Conservation (phyloP, 2,888 invertebrate species). For the Dioctria rufipes region DNA sequence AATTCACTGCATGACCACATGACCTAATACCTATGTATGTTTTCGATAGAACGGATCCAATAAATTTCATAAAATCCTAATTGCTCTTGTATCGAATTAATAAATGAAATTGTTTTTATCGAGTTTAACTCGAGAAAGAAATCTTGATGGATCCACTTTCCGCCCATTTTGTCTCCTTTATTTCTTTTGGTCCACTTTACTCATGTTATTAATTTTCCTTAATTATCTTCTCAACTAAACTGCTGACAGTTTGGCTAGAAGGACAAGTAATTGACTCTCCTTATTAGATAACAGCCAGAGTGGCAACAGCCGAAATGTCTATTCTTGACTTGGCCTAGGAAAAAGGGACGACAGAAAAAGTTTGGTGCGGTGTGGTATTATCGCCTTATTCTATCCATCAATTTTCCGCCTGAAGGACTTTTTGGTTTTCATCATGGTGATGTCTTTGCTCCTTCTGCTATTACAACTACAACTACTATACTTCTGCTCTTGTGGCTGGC, state of each 20-base stretch:
- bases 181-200: conserved; percentile 23
- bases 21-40: too few relatives aligned
- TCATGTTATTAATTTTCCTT: conserved; percentile 53
- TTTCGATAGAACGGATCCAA: too few relatives aligned
- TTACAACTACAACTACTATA: too few relatives aligned
- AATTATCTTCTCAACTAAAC: conserved; percentile 48
- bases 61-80: background rate
- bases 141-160: conserved; percentile 41
- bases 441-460: background rate
- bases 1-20: too few relatives aligned
- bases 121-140: conserved; percentile 5
- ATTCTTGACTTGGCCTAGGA: background rate
- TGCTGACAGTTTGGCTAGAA: conserved; percentile 40
- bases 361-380: conserved; percentile 19
- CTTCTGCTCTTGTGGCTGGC: too few relatives aligned
- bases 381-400: conserved; percentile 53
- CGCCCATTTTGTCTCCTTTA: conserved; percentile 36
- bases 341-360: background rate
- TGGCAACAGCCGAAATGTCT: conserved; percentile 36
- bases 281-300: conserved; percentile 23
- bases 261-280: conserved; percentile 51
- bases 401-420: conserved; percentile 52
- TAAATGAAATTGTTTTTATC: conserved; percentile 31
- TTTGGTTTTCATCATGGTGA: conserved; percentile 50
- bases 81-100: conserved; percentile 13